These are phyloP conservation scores for Sebastes fasciatus DNA, from an alignment of 2,113 vertebrate species.

Conservation along the genomic window DNA sequence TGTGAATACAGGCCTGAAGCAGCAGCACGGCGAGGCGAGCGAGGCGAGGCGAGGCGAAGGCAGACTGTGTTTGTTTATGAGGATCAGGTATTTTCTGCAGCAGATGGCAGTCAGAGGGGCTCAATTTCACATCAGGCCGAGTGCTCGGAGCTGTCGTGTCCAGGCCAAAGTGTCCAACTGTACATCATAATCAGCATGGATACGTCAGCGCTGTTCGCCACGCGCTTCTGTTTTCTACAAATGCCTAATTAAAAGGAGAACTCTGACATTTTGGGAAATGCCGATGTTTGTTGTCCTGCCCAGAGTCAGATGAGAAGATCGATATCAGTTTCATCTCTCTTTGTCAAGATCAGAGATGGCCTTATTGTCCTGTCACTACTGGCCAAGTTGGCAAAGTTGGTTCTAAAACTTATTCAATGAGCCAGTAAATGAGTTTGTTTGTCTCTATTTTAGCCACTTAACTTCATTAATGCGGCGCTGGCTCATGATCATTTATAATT, in stretches of 20 bases:
- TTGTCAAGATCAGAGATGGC: background rate
- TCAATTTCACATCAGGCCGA: slow-evolving; percentile 50
- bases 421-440: background rate
- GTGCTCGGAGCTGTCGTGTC: slow-evolving; percentile 13
- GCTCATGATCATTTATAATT: background rate
- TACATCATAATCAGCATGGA: slow-evolving; percentile 38
- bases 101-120: slow-evolving; percentile 56
- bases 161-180: slow-evolving; percentile 27
- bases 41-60: slow-evolving; percentile 5
- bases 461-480: background rate
- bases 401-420: background rate
- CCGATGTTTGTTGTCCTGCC: slow-evolving; percentile 22
- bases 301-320: slow-evolving; percentile 32
- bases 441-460: background rate
- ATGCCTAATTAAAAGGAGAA: slow-evolving; percentile 49
- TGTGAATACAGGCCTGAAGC: slow-evolving; percentile 62
- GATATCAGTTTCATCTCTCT: background rate
- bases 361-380: background rate
- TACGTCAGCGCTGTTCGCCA: background rate
- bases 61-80: slow-evolving; percentile 73
- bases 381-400: background rate
- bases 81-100: slow-evolving; percentile 61
- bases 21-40: slow-evolving; percentile 8
- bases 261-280: slow-evolving; percentile 49
- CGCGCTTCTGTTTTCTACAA: background rate